These are phyloP conservation scores for Thrips palmi DNA, from an alignment of 1,140 invertebrate species.

Conservation along the genomic window DNA sequence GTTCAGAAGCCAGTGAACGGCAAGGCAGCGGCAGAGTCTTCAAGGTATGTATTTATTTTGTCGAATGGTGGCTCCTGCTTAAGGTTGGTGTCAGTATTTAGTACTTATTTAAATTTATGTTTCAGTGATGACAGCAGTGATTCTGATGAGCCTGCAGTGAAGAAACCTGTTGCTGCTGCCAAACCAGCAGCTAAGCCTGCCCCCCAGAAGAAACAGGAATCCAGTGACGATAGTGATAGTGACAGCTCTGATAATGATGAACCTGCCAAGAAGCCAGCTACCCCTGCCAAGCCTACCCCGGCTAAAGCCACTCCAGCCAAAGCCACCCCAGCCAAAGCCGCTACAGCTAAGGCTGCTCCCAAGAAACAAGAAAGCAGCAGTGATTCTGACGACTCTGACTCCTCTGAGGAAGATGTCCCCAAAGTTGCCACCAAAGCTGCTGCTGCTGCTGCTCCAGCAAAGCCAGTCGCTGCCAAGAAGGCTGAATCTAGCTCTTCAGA, in stretches of 20 bases:
- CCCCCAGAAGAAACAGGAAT: constrained; percentile 11
- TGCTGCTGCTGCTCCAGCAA: constrained; percentile 13
- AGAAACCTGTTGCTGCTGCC: neutral
- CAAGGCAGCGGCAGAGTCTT: too few species aligned
- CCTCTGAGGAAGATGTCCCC: constrained; percentile 10
- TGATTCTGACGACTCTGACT: constrained; percentile 11
- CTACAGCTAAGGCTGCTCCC: constrained; percentile 12
- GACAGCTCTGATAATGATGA: constrained; percentile 15
- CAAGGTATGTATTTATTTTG: too few species aligned
- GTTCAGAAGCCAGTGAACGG: too few species aligned
- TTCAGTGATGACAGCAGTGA: constrained; percentile 8
- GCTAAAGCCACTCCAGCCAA: constrained; percentile 2
- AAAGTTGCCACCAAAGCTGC: constrained; percentile 14
- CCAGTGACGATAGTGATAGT: constrained; percentile 9
- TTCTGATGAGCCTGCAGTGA: neutral
- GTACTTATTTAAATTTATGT: too few species aligned
- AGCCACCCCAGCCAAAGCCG: constrained; percentile 12
- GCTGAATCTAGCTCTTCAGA: constrained; percentile 16
- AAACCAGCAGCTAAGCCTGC: constrained; percentile 8
- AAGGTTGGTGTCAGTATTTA: too few species aligned
- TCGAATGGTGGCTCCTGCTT: too few species aligned
- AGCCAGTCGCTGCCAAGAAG: too few species aligned
- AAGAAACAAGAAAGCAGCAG: constrained; percentile 14
- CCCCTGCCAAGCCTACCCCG: neutral
- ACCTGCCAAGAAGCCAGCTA: constrained; percentile 13